phyloP scores from a whole-genome alignment of 2,888 invertebrate genomes.

The Synanthedon myopaeformis region DNA sequence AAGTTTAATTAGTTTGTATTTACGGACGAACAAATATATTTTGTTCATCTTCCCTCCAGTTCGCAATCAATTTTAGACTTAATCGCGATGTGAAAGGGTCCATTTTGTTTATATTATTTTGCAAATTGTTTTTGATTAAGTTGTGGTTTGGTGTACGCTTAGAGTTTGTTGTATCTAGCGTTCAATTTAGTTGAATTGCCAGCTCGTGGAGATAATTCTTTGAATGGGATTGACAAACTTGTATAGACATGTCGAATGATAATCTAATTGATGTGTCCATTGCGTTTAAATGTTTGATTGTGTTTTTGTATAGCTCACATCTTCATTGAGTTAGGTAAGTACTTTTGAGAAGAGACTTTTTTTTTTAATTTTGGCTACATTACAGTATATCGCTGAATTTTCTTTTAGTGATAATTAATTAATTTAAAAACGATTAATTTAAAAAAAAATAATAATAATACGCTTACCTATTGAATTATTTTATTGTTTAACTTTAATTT shows the following conservation, averaged over 20 bases:
- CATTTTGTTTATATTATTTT: background rate
- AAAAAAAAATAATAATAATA: no score
- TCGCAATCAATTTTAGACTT: background rate
- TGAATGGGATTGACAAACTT: constrained; percentile 21
- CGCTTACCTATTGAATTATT: no score
- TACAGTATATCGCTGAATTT: no score
- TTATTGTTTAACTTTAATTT: no score
- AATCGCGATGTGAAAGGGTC: background rate
- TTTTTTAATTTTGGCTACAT: no score
- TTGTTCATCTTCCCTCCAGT: background rate
- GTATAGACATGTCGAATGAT: constrained; percentile 21
- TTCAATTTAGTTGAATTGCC: constrained; percentile 9
- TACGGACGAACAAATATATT: background rate
- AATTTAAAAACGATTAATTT: no score
- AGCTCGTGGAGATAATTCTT: constrained; percentile 22
- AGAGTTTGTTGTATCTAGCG: constrained; percentile 1
- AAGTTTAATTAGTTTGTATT: constrained; percentile 46
- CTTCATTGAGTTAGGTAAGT: no score
- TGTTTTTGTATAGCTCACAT: background rate
- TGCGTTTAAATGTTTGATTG: background rate
- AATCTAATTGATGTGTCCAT: background rate
- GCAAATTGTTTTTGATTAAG: background rate
- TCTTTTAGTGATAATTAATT: no score
- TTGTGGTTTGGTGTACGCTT: background rate
- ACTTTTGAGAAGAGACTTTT: no score